These are phyloP conservation scores for Accipiter cooperii DNA, from an alignment of 2,113 vertebrate species.

Conservation along the genomic window DNA sequence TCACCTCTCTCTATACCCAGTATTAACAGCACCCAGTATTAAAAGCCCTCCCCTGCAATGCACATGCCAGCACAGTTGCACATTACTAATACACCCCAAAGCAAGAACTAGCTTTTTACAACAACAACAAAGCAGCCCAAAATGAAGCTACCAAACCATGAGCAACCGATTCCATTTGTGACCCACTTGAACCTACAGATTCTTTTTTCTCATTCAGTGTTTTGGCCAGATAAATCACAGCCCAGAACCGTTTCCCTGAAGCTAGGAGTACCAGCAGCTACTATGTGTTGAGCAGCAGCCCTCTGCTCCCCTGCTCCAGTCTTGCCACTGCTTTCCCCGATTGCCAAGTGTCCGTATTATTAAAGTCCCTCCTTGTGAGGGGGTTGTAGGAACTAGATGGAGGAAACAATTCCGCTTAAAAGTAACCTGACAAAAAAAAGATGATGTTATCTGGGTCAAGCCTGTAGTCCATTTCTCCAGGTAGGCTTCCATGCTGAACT, in stretches of 20 bases:
- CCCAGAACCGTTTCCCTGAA: too few relatives aligned
- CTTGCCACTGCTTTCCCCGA: not conserved
- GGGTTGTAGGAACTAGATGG: not conserved
- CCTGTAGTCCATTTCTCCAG: not conserved
- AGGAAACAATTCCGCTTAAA: not conserved
- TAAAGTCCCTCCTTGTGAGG: not conserved
- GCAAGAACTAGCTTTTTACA: not conserved
- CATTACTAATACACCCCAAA: not conserved
- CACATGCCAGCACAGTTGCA: not conserved
- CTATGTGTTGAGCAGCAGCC: not conserved
- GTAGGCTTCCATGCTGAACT: not conserved
- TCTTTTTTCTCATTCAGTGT: not conserved
- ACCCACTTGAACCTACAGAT: not conserved
- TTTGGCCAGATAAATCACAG: not conserved
- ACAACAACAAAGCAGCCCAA: not conserved
- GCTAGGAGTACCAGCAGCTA: not conserved
- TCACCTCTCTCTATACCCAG: not conserved
- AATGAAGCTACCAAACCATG: not conserved
- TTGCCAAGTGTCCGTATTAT: not conserved
- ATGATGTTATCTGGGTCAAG: too few relatives aligned
- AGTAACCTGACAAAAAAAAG: not conserved
- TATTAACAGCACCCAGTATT: not conserved
- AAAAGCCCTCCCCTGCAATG: not conserved
- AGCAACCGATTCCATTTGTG: not conserved
- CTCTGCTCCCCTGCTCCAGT: not conserved